Base-by-base conservation (phyloP, 2,797 vertebrate species). In the Bufotes viridis region DNA sequence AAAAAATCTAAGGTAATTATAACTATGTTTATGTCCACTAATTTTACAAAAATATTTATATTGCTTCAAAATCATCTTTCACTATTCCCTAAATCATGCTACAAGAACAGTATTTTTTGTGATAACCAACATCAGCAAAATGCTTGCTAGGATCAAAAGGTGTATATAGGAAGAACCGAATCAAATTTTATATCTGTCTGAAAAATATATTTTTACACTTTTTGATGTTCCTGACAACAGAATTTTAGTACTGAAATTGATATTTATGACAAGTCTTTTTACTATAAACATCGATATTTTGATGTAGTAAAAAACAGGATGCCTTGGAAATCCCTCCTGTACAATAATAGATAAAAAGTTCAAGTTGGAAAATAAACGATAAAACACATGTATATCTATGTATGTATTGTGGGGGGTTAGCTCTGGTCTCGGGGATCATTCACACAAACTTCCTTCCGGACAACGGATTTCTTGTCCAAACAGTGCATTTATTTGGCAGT, bases 121-220 rank as follows among this genome's bases (percentile, higher is more conserved):
- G 61, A 82, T 82, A 69, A n/a, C 80, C n/a, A 67, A 51, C 80
- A 53, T 82, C 34, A 65, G 34, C 63, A 82, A 82, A 82, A 82
- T 82, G 42, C 69, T 69, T 69, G 49, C 81, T 67, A 24, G 81
- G 22, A 26, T 69, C 22, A 60, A 69, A 69, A 67, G 42, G 81
- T 82, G 11, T 58, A 3, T 58, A 14, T 13, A 58, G 57, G 13
- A 58, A 58, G 14, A 58, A 58, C 13, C 13, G 1, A 55, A n/a
- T 65, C 2, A 65, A 65, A 65, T 24, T 24, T 65, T n/a, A 65
- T 24, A 65, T 65, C 63, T 65, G 63, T 24, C 22, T 65, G 63
- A 58, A 65, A 11, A 65, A n/a, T 9, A 65, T 24, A 24, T 65
- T 24, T 11, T 12, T 65, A 11, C 13, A 13, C 58, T 24, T 26